Conservation (phyloP, 2,888 invertebrate genomes). For the Nemurella pictetii region DNA sequence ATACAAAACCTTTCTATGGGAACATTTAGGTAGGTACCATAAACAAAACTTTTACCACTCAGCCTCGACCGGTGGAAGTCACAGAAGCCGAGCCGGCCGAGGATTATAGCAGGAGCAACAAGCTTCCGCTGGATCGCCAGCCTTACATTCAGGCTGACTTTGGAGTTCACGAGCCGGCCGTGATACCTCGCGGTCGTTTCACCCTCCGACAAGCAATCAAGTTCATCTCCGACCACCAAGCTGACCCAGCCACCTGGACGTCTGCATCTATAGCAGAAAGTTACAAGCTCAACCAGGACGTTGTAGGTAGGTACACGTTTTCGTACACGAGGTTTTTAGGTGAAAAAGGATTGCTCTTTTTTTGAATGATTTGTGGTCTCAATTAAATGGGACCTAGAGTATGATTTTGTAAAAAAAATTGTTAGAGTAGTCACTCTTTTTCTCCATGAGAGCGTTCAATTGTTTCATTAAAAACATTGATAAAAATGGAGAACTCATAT, state of each 20-base stretch:
- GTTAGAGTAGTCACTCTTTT: no score
- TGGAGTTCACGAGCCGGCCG: slow-evolving; percentile 69
- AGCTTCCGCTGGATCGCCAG: slow-evolving; percentile 62
- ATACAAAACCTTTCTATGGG: no score
- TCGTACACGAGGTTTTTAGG: no score
- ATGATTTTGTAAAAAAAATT: no score
- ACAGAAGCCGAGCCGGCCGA: slow-evolving; percentile 50
- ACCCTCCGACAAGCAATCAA: slow-evolving; percentile 66
- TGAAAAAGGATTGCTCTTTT: no score
- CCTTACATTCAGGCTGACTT: slow-evolving; percentile 61
- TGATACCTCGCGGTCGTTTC: slow-evolving; percentile 64
- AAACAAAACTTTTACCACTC: no score
- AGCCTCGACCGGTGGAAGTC: background rate
- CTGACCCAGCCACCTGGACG: slow-evolving; percentile 62
- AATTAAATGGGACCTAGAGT: no score
- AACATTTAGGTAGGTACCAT: no score
- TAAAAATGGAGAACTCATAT: no score
- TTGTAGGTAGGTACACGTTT: background rate
- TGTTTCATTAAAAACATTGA: no score
- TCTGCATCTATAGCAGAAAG: slow-evolving; percentile 65
- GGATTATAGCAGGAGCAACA: slow-evolving; percentile 53
- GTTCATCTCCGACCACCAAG: slow-evolving; percentile 67
- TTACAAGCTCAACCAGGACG: slow-evolving; percentile 66
- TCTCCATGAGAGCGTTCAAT: no score
- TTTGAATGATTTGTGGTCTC: no score